These are phyloP conservation scores for Gandaritis pyraliata DNA, from an alignment of 2,888 invertebrate species.

Conservation along the genomic window DNA sequence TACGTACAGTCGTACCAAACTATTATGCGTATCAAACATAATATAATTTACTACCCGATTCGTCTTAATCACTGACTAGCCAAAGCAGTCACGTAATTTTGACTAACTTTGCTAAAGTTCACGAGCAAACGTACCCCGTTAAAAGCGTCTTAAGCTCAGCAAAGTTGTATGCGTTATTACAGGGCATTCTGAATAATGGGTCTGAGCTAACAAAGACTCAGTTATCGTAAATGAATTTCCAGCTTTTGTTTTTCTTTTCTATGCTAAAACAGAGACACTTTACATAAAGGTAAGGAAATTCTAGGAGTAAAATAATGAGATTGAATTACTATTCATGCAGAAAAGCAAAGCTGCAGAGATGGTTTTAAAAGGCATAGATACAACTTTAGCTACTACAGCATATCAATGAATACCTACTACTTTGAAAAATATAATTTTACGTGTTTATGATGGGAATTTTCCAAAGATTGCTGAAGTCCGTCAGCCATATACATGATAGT, in stretches of 20 bases:
- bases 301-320: conserved; percentile 1
- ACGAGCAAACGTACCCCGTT: conserved; percentile 41
- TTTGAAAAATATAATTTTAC: too few relatives aligned
- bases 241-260: conserved; percentile 8
- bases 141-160: conserved; percentile 40
- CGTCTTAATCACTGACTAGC: conserved; percentile 41
- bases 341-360: too few relatives aligned
- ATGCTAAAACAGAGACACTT: neutral
- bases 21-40: conserved; percentile 6
- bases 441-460: too few relatives aligned
- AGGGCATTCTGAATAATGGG: conserved; percentile 18
- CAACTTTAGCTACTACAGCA: too few relatives aligned
- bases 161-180: conserved; percentile 33
- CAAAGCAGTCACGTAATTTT: conserved; percentile 44
- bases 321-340: too few relatives aligned
- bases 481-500: too few relatives aligned
- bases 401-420: too few relatives aligned
- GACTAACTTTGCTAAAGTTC: conserved; percentile 41
- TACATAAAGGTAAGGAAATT: neutral
- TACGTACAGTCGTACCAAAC: neutral
- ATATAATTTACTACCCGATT: conserved; percentile 31
- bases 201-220: conserved; percentile 16
- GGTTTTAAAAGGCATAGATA: too few relatives aligned
- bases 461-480: too few relatives aligned
- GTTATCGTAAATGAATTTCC: conserved; percentile 14